Evolutionary conservation across 2,888 invertebrate species (phyloP).

Genomic region (Eurois occulta): DNA sequence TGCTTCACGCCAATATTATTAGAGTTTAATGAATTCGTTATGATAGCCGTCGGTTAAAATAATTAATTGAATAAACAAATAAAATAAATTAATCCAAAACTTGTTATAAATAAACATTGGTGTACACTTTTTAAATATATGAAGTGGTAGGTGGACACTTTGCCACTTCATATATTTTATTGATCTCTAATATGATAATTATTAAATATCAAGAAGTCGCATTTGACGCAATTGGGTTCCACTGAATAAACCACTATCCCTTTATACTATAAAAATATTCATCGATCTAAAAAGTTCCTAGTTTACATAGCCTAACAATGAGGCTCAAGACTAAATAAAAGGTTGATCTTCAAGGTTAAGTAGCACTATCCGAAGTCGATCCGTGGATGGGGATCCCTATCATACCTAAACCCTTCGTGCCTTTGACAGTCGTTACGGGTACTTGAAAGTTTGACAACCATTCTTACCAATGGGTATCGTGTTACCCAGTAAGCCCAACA

Average conservation of each 20-base stretch:
- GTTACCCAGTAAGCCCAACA: not conserved
- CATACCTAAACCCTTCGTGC: not conserved
- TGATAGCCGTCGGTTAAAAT: constrained; percentile 14
- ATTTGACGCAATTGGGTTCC: not conserved
- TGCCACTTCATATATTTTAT: not conserved
- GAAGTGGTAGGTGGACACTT: not conserved
- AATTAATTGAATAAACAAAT: constrained; percentile 14
- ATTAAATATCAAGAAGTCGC: not conserved
- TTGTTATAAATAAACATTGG: not conserved
- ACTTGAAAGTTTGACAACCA: not conserved
- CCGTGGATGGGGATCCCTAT: not conserved
- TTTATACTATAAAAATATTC: not conserved
- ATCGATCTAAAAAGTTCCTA: not conserved
- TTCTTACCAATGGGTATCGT: not conserved
- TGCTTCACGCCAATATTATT: constrained; percentile 31
- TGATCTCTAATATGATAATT: not conserved
- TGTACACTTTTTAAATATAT: too few relatives aligned
- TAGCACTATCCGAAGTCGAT: not conserved
- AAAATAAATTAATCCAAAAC: not conserved
- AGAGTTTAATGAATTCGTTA: constrained; percentile 39
- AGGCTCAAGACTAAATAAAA: not conserved
- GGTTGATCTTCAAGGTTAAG: not conserved
- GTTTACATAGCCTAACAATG: not conserved
- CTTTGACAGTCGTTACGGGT: not conserved
- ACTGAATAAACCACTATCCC: not conserved